phyloP scores from a whole-genome alignment of 2,113 vertebrate genomes.

The Illadopsis cleaveri region DNA sequence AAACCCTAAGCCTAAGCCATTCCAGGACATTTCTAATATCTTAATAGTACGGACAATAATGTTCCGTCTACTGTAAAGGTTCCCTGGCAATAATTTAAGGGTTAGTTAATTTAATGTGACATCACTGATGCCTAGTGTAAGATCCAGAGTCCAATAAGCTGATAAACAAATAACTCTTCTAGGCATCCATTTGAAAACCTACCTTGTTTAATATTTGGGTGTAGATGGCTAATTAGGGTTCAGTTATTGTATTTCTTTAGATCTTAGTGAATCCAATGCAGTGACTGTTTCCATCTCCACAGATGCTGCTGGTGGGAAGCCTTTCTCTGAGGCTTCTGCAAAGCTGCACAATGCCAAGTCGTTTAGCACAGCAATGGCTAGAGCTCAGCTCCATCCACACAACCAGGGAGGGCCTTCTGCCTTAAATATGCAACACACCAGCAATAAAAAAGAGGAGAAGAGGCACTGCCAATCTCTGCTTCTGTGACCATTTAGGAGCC shows the following conservation, averaged over 20 bases:
- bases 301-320: not conserved
- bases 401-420: not conserved
- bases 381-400: not conserved
- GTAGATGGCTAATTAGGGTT: not conserved
- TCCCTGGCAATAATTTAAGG: not conserved
- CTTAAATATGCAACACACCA: not conserved
- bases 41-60: not conserved
- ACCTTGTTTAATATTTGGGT: not conserved
- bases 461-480: not conserved
- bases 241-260: not conserved
- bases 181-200: not conserved
- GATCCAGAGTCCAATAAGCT: not conserved
- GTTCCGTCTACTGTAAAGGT: not conserved
- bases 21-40: not conserved
- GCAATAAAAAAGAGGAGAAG: not conserved
- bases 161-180: not conserved
- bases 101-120: not conserved
- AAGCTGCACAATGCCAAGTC: not conserved
- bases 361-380: not conserved
- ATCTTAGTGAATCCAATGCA: not conserved
- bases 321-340: not conserved
- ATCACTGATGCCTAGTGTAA: not conserved
- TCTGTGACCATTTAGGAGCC: not conserved
- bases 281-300: not conserved
- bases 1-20: not conserved